These are phyloP conservation scores for Alexandromys fortis DNA, from an alignment of 2,113 vertebrate species.

Conservation along the genomic window DNA sequence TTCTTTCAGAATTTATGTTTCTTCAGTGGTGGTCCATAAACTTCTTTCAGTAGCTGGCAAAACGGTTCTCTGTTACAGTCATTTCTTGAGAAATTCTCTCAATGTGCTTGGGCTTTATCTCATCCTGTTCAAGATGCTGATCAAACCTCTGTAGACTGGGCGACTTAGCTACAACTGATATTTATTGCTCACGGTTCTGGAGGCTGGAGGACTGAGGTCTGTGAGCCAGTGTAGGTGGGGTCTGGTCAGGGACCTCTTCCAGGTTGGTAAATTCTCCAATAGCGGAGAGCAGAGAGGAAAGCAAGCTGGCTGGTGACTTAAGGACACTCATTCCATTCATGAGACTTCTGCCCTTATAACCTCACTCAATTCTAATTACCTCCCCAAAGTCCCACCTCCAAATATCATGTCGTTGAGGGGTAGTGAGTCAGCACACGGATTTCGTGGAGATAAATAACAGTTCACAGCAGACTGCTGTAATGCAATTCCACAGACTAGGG, in stretches of 20 bases:
- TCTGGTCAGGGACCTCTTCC: neutral
- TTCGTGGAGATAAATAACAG: neutral
- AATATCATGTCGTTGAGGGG: neutral
- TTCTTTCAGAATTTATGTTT: neutral
- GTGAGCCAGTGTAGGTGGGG: neutral
- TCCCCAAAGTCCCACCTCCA: neutral
- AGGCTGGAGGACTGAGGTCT: neutral
- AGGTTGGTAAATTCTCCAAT: neutral
- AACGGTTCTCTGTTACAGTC: neutral
- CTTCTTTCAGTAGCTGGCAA: neutral
- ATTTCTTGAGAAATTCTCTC: neutral
- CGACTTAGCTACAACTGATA: neutral
- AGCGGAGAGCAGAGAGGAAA: neutral
- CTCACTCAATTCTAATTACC: neutral
- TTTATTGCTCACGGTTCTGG: neutral
- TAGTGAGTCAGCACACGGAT: neutral
- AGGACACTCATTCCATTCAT: neutral
- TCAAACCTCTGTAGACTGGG: neutral
- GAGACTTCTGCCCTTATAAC: too few species aligned
- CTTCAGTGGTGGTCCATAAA: neutral
- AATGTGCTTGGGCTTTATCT: neutral
- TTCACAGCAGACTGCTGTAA: neutral
- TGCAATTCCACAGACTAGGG: neutral
- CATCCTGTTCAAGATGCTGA: neutral
- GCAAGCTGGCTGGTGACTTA: neutral